Evolutionary conservation across 2,888 invertebrate genomes (phyloP).

Genomic region (Tridacna gigas): DNA sequence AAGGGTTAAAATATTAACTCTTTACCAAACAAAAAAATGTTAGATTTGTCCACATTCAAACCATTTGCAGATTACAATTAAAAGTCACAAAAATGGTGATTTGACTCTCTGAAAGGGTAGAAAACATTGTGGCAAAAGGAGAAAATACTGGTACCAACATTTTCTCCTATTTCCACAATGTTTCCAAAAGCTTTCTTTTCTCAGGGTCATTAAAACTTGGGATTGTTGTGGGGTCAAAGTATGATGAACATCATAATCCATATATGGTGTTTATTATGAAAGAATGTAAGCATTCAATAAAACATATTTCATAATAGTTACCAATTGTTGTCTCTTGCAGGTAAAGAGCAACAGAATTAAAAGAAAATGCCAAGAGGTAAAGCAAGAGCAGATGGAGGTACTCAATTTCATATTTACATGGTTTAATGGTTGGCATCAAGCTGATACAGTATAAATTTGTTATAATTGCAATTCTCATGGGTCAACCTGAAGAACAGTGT

Average conservation of each 20-base stretch:
- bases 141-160: neutral
- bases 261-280: too few relatives aligned
- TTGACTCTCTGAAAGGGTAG: neutral
- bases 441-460: too few relatives aligned
- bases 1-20: too few relatives aligned
- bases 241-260: too few relatives aligned
- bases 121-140: neutral
- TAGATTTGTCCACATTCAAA: too few relatives aligned
- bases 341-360: neutral
- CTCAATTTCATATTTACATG: neutral
- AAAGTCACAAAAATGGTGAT: neutral
- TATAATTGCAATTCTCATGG: too few relatives aligned
- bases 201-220: neutral
- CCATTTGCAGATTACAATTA: too few relatives aligned
- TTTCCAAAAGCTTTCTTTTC: neutral
- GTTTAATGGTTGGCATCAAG: too few relatives aligned
- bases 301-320: too few relatives aligned
- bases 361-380: slow-evolving; percentile 8
- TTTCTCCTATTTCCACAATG: neutral
- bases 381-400: slow-evolving; percentile 12
- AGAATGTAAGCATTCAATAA: neutral
- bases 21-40: too few relatives aligned
- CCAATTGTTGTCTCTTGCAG: neutral
- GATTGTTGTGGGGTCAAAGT: neutral
- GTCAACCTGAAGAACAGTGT: too few relatives aligned